Evolutionary conservation across 2,888 invertebrate genomes (phyloP), one percentile per base, ranked within the genome.

Genomic region (Leucophora obtusa): DNA sequence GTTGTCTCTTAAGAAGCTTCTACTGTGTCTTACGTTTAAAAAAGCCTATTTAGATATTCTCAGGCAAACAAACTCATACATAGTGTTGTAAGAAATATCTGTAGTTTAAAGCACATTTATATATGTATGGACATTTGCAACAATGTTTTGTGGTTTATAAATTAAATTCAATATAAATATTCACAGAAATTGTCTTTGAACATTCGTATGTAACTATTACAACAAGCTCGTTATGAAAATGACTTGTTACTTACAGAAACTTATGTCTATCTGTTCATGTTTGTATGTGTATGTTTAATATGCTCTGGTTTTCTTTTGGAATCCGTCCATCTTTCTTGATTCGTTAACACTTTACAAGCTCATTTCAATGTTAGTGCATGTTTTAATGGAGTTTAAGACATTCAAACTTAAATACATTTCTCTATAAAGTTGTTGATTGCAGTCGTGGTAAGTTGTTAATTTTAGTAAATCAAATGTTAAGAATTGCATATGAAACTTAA

Each of bases 141-240:
- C 63, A 69, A 54, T 69, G 68, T 77, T 73, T 69, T 70, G 70
- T 68, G 65, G 80, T 50, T 76, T 69, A 73, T 73, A 73, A 77
- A 77, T 73, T 77, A 69, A 73, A 77, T 66, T 65, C 60, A 77
- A 81, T 70, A 77, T 66, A 77, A 66, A 62, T 63, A 66, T 74
- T 66, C 60, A 73, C 56, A 70, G 73, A 60, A 77, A 77, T 73
- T 73, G 66, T 77, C 54, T 6, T 69, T 63, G 17, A 17, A 51
- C 56, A 18, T 47, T 10, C 15, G 47, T 47, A n/a, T 18, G 43
- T 17, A 33, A 15, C 18, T 21, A n/a, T 6, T 8, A 56, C 24
- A 43, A 62, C 54, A 72, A 60, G 65, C 65, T 72, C 47, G 72
- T 80, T 76, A 76, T 56, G 76, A 54, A 59, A 76, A 75, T 72